These are phyloP conservation scores for Actias luna DNA, from an alignment of 2,888 invertebrate genomes.

Conservation along the genomic window DNA sequence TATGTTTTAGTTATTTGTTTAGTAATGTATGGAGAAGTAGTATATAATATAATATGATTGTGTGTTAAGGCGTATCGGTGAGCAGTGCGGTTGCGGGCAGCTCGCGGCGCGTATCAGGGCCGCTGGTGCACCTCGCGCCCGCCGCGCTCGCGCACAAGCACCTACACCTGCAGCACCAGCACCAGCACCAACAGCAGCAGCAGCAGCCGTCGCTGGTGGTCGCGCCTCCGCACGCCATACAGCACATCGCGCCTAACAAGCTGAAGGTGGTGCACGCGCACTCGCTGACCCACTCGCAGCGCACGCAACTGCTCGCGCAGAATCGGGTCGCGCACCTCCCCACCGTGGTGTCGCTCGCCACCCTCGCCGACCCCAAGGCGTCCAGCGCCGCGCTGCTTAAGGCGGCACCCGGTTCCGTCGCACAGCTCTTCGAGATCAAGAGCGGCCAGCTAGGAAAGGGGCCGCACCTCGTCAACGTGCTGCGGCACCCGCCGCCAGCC, in stretches of 20 bases:
- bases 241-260: constrained; percentile 56
- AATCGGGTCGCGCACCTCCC: constrained; percentile 49
- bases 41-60: constrained; percentile 1
- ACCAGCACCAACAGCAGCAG: constrained; percentile 20
- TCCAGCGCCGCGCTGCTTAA: constrained; percentile 49
- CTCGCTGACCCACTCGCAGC: constrained; percentile 58
- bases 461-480: constrained; percentile 69
- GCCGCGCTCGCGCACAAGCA: constrained; percentile 44
- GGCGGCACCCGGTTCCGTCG: constrained; percentile 56
- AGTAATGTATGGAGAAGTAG: too few relatives aligned
- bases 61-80: constrained; percentile 14
- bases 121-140: constrained; percentile 52
- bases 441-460: constrained; percentile 64
- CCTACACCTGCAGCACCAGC: constrained; percentile 32
- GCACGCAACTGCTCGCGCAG: constrained; percentile 58
- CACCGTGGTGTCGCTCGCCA: constrained; percentile 62
- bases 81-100: constrained; percentile 27
- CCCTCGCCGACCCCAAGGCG: constrained; percentile 54
- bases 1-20: neutral
- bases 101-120: constrained; percentile 42
- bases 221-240: constrained; percentile 46
- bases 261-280: constrained; percentile 69
- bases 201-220: constrained; percentile 45
- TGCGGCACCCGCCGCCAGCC: constrained; percentile 60
- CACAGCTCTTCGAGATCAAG: constrained; percentile 72